Evolutionary conservation across 2,888 invertebrate species (phyloP), one percentile per base, ranked within the genome.

Genomic region (Troides oblongomaculatus): DNA sequence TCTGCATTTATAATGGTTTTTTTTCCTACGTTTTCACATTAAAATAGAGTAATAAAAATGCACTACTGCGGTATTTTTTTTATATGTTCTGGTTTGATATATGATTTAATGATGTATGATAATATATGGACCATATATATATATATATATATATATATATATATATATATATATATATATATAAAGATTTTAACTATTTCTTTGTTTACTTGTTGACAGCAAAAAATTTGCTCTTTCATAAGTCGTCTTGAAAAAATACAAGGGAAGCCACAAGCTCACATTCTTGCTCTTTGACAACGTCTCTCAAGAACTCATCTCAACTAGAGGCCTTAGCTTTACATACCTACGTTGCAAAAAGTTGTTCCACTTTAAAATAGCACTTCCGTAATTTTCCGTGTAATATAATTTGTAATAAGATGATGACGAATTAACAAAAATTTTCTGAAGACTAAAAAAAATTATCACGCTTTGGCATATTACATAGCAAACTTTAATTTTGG

Each of bases 41-140:
- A 10, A 39, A 39, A 39, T 39, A 39, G 39, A 10, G 10, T 39
- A 39, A 6, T 8, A 39, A 39, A 8, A 39, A 39, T 39, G 8
- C 10, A 39, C 8, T 39, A 39, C 39, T 39, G 39, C 39, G 39
- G 7, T 39, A 39, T 8, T 39, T 39, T 39, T 10, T 1, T 7
- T 39, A 30, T 39, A 39, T 39, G 39, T 39, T 39, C 39, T 39
- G 39, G 10, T 39, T 39, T 39, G 39, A 10, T 39, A 39, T 39
- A 10, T 39, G 10, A 10, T 39, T 39, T 10, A 7, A 10, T 39
- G 39, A 39, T 39, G 8, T 39, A 39, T 39, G 39, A 39, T 50
- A 50, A 17, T 50, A 50, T 50, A 50, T 50, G 10, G 10, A 1
- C 39, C 10, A 39, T 79, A 81, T 77, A 21, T 21, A 21, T 21